Conservation (phyloP, 92 coral and sea anemone species). For the Epizoanthus stellaris region DNA sequence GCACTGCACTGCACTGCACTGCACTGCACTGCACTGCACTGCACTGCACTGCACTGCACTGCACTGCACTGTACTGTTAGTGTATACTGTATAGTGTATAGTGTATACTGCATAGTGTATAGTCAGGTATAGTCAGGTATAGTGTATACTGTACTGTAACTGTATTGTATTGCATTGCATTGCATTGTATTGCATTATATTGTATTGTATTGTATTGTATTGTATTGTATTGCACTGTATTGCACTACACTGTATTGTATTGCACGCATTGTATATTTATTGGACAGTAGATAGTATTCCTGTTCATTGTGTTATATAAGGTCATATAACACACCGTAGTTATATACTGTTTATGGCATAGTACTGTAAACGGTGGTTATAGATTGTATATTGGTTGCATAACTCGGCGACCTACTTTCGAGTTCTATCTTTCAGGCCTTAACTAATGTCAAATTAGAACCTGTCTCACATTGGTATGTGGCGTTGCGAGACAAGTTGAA, state of each 20-base stretch:
- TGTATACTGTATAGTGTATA: not conserved
- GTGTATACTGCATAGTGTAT: too few relatives aligned
- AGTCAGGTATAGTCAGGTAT: too few relatives aligned
- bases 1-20: not conserved
- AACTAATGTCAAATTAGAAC: too few relatives aligned
- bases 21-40: not conserved
- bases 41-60: not conserved
- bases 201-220: not conserved
- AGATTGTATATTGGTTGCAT: too few relatives aligned
- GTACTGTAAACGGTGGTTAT: too few relatives aligned
- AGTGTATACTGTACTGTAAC: not conserved
- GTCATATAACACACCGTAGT: not conserved
- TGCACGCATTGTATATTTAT: not conserved
- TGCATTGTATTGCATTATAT: not conserved
- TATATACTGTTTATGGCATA: not conserved
- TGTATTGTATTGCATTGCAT: not conserved
- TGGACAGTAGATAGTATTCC: too few relatives aligned
- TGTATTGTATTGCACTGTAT: not conserved
- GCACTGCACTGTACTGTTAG: not conserved
- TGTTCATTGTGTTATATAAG: too few relatives aligned
- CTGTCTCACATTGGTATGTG: too few relatives aligned
- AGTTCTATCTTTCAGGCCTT: too few relatives aligned
- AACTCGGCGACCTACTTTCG: too few relatives aligned
- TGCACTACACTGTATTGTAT: not conserved
- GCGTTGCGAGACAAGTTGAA: too few relatives aligned